These are phyloP conservation scores for Pleuronectes platessa DNA, from an alignment of 2,113 vertebrate species.

Conservation along the genomic window DNA sequence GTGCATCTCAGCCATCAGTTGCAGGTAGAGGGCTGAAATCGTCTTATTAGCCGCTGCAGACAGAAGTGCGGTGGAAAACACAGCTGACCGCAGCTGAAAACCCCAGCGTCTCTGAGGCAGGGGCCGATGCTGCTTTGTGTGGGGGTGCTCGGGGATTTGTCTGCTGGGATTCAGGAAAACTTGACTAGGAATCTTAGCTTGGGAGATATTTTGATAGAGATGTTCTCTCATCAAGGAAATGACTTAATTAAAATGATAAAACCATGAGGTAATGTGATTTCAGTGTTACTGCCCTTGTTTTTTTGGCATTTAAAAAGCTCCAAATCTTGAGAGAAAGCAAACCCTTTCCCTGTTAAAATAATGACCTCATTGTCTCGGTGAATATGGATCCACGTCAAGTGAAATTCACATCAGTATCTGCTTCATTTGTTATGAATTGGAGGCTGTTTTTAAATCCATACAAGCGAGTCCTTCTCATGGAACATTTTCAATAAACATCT, in stretches of 20 bases:
- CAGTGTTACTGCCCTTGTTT: background rate
- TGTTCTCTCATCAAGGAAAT: conserved; percentile 20
- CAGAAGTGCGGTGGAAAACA: conserved; percentile 61
- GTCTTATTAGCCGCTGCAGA: conserved; percentile 75
- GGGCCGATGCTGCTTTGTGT: conserved; percentile 43
- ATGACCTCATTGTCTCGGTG: conserved; percentile 9
- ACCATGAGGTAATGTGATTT: background rate
- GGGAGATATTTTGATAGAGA: conserved; percentile 23
- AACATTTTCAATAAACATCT: conserved; percentile 64
- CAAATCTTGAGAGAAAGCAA: background rate
- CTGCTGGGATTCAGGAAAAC: conserved; percentile 35
- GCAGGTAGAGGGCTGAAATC: conserved; percentile 78
- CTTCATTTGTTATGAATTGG: conserved; percentile 55
- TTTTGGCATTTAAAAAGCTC: background rate
- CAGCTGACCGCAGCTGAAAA: conserved; percentile 77
- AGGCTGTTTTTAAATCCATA: conserved; percentile 58
- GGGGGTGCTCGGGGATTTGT: conserved; percentile 39
- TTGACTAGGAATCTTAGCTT: conserved; percentile 34
- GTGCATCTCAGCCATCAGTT: conserved; percentile 79
- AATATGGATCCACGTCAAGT: conserved; percentile 13
- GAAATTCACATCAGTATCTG: conserved; percentile 37
- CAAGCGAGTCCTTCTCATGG: conserved; percentile 42
- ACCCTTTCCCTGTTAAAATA: background rate
- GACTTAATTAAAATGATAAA: conserved; percentile 12
- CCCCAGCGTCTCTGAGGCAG: conserved; percentile 50